Base-by-base conservation (phyloP, 53 echinoderm and acorn worm genomes). In the Henricia sp. region DNA sequence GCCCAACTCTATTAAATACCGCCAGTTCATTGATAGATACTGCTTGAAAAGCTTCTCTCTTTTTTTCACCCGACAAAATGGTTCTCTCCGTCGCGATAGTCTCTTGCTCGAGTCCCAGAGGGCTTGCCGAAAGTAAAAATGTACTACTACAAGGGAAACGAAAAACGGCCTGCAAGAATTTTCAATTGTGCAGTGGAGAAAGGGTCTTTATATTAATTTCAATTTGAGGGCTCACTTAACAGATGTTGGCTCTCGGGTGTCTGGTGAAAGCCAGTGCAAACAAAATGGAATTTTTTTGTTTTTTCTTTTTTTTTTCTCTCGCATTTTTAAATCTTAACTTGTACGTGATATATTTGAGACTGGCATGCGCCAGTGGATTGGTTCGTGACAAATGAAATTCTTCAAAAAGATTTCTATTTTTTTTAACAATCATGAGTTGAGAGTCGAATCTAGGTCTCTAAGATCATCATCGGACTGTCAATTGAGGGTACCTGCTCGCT, bases 181-280 rank as follows among this genome's bases (percentile, higher is more conserved):
- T 67, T 37, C 39, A n/a, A 67, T 37, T 67, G 67, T 38, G 10
- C 37, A 6, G 67, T 4, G 9, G 33, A 60, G 33, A 60, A 60
- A 32, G 33, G 33, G 1, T 60, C 56, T 57, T 76, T 44, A 76
- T 41, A 55, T 58, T 76, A 57, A 76, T 76, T 76, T 76, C 76
- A 76, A 76, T 76, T 76, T 76, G 59, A 58, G 58, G 59, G 57
- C 56, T 37, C 75, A 57, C 76, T 76, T 76, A 10, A 59, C 59
- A 58, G 59, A 39, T 59, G 76, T 70, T 50, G 25, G 76, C 76
- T 59, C 13, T 9, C 41, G 59, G 76, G 58, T 30, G 59, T 76
- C 25, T 39, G 14, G 23, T 29, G 14, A 9, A 26, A 42, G 58
- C 41, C 59, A 41, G 13, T 8, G 24, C 26, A 14, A 25, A 54